Evolutionary conservation across 2,888 invertebrate species (phyloP).

Genomic region (Acrobasis suavella): DNA sequence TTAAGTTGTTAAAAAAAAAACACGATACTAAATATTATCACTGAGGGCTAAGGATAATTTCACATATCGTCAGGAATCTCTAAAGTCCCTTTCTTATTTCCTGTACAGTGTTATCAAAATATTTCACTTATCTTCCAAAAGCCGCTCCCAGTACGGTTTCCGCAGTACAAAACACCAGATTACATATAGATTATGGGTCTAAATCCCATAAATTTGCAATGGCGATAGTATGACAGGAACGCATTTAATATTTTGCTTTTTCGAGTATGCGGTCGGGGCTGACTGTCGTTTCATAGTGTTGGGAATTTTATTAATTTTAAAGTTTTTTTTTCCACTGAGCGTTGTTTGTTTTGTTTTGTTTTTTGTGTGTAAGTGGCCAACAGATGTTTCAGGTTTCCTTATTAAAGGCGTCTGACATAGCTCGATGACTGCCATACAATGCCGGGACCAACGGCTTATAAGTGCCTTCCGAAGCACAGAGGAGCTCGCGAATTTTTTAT

Average conservation of each 20-base stretch:
- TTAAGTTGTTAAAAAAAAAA: no score
- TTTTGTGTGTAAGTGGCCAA: no score
- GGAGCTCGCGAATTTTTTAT: no score
- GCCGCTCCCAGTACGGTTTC: not conserved
- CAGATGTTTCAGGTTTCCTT: no score
- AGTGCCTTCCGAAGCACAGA: no score
- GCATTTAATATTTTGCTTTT: slow-evolving; percentile 61
- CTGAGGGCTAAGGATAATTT: no score
- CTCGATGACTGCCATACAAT: no score
- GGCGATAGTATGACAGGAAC: slow-evolving; percentile 50
- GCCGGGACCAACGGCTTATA: no score
- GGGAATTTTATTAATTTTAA: slow-evolving; percentile 23
- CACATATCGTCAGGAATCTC: not conserved
- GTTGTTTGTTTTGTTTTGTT: no score
- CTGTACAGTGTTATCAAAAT: not conserved
- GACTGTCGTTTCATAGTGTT: slow-evolving; percentile 45
- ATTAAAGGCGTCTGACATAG: no score
- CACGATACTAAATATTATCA: no score
- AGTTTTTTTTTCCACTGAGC: not conserved
- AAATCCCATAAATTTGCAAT: slow-evolving; percentile 52
- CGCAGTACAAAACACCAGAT: slow-evolving; percentile 31
- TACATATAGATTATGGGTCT: slow-evolving; percentile 47
- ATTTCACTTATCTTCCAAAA: not conserved
- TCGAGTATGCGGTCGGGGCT: slow-evolving; percentile 44
- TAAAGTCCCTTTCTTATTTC: not conserved